Base-by-base conservation (phyloP, 2,888 invertebrate genomes). In the Venusia cambrica region DNA sequence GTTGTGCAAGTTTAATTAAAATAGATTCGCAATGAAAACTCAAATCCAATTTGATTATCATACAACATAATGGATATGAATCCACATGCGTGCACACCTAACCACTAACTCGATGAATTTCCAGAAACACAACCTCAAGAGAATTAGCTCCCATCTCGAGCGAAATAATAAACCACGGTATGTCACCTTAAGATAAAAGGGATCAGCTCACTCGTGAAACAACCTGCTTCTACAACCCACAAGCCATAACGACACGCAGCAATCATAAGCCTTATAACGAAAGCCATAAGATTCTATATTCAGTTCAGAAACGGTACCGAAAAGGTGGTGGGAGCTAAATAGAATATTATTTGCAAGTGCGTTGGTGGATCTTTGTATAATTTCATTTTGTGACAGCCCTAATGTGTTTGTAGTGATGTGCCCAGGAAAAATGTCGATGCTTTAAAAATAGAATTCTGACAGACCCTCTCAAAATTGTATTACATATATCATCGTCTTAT, bases 141-240 rank as follows among this genome's bases (percentile, higher is more conserved):
- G 58, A 71, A 71, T 73, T 72, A 70, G 63, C 66, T 66, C 69
- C 70, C 73, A 71, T 73, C 70, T 77, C 71, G 67, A 56, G 63
- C 73, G 73, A 77, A 78, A 80, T 80, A 79, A 80, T 78, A 78
- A 77, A 77, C 75, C 75, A 62, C 72, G 56, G 62, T 64, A 67
- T 75, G 78, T 79, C 80, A 78, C 80, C 77, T 80, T 71, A 68
- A 81, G 81, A 81, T 81, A 81, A 81, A 81, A 76, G 73, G 74
- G 73, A 73, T 75, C 73, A 74, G 68, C 73, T 68, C 65, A 72
- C 62, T 72, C 72, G 68, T 67, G 75, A 74, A 78, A 66, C 79
- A 79, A 76, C 73, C 77, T 80, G 54, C 52, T 65, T 70, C 65
- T 66, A 67, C 62, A 62, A 59, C 27, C 29, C 18, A 25, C 20